phyloP scores from a whole-genome alignment of 2,113 vertebrate species.

The Hyaena hyaena region DNA sequence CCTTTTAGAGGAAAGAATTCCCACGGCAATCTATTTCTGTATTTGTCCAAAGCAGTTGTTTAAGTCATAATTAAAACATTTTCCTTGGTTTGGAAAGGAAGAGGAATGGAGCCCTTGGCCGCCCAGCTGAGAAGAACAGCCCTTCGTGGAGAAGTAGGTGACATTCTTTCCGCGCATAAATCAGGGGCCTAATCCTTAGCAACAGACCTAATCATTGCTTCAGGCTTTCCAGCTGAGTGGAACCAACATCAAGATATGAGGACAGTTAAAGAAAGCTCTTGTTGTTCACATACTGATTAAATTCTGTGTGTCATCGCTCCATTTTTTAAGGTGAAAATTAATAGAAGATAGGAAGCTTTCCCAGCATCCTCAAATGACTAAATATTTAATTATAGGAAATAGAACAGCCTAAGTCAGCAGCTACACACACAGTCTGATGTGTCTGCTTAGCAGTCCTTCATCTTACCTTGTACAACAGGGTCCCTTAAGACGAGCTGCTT shows the following conservation, averaged over 20 bases:
- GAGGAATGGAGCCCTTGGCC: constrained; percentile 29
- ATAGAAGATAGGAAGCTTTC: not conserved
- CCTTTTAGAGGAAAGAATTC: not conserved
- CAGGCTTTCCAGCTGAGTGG: constrained; percentile 70
- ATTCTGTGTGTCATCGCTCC: not conserved
- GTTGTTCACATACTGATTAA: constrained; percentile 57
- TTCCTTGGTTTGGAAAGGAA: constrained; percentile 43
- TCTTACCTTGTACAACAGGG: not conserved
- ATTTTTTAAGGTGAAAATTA: constrained; percentile 25
- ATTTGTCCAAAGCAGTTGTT: constrained; percentile 33
- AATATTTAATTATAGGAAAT: not conserved
- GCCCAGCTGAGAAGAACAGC: constrained; percentile 61
- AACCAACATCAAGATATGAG: constrained; percentile 62
- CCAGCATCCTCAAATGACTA: not conserved
- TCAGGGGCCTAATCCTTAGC: constrained; percentile 81
- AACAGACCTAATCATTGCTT: constrained; percentile 76
- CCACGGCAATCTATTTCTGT: not conserved
- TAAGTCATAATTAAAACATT: constrained; percentile 60
- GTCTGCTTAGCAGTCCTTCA: not conserved
- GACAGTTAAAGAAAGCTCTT: constrained; percentile 66
- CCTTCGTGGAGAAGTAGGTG: constrained; percentile 69
- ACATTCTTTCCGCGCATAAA: constrained; percentile 80
- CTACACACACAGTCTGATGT: not conserved
- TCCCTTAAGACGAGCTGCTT: not conserved
- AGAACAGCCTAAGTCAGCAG: not conserved